These are phyloP conservation scores for Chrysomallon squamiferum DNA, from an alignment of 1,140 invertebrate genomes.

Conservation along the genomic window DNA sequence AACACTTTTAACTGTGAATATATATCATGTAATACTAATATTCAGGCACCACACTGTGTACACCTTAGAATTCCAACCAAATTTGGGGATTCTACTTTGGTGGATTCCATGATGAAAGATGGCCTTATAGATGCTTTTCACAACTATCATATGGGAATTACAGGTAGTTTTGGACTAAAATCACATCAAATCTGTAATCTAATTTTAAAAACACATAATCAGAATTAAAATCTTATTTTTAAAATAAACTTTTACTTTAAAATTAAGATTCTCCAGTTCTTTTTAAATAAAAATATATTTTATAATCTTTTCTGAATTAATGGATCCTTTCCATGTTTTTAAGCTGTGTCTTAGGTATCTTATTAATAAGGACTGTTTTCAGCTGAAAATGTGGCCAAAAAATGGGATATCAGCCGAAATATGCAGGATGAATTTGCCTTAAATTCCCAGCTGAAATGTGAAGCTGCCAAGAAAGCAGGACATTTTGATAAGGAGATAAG, in stretches of 20 bases:
- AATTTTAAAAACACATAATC: too few relatives aligned
- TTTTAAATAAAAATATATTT: too few relatives aligned
- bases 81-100: conserved; percentile 73
- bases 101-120: conserved; percentile 79
- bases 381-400: conserved; percentile 80
- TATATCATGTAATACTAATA: too few relatives aligned
- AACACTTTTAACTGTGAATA: too few relatives aligned
- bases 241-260: too few relatives aligned
- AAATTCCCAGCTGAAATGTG: conserved; percentile 76
- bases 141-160: conserved; percentile 84
- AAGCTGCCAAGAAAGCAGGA: conserved; percentile 71
- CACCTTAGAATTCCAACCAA: conserved; percentile 74
- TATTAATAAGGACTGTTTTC: too few relatives aligned
- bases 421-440: conserved; percentile 80
- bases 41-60: conserved; percentile 74
- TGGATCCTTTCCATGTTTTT: too few relatives aligned
- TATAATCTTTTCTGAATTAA: too few relatives aligned
- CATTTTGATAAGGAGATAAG: conserved; percentile 69
- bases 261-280: too few relatives aligned
- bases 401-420: conserved; percentile 73
- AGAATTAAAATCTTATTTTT: too few relatives aligned
- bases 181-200: too few relatives aligned
- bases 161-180: conserved; percentile 74
- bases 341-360: too few relatives aligned
- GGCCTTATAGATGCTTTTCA: conserved; percentile 83